Conservation (phyloP, 2,113 vertebrate species). For the Rhinoderma darwinii region DNA sequence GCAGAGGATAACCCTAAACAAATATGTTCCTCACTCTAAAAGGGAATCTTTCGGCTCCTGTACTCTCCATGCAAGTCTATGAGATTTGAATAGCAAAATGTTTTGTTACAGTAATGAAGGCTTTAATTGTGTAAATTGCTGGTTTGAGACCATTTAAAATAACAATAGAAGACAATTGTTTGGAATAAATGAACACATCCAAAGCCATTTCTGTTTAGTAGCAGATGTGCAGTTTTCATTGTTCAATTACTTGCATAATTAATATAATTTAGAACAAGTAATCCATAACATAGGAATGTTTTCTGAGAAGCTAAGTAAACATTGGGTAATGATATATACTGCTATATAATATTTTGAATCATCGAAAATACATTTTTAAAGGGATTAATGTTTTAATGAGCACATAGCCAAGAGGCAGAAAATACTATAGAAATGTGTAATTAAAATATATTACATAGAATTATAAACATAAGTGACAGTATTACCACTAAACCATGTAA, state of each 20-base stretch:
- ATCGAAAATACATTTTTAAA: neutral
- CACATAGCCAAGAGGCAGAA: neutral
- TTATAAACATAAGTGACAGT: too few relatives aligned
- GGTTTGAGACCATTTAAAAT: constrained; percentile 19
- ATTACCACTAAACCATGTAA: too few relatives aligned
- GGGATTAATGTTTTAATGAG: neutral
- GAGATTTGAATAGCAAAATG: constrained; percentile 11
- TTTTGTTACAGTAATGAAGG: constrained; percentile 11
- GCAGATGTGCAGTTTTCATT: constrained; percentile 29
- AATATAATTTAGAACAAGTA: constrained; percentile 10
- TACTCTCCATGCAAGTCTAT: neutral
- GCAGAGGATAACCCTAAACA: neutral
- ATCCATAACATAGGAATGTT: constrained; percentile 21
- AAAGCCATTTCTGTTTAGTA: constrained; percentile 45
- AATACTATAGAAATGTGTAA: neutral
- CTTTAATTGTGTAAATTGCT: constrained; percentile 21
- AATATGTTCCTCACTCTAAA: neutral
- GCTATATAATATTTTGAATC: neutral
- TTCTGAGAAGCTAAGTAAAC: neutral
- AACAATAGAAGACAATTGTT: neutral
- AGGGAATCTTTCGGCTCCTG: neutral
- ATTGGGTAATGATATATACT: neutral
- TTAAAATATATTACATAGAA: too few relatives aligned
- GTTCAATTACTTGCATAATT: constrained; percentile 35
- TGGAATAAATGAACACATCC: constrained; percentile 7